phyloP scores from a whole-genome alignment of 2,888 invertebrate species.

The Agonum fuliginosum region DNA sequence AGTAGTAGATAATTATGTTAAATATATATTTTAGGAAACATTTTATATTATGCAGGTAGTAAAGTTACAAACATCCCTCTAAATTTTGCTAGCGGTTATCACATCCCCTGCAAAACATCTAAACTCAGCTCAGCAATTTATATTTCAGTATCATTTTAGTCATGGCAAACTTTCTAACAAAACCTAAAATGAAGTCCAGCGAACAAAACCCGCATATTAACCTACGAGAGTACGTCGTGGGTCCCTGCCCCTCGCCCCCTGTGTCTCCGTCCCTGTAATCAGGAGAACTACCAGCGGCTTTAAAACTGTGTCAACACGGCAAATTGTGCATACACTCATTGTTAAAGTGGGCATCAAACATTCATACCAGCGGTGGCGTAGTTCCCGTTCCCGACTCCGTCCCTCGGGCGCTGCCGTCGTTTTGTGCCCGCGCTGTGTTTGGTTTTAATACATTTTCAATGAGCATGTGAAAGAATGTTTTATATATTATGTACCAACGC shows the following conservation, averaged over 20 bases:
- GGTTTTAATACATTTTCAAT: conserved; percentile 73
- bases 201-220: conserved; percentile 46
- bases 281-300: conserved; percentile 63
- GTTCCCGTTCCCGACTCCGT: conserved; percentile 56
- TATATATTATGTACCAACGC: conserved; percentile 60
- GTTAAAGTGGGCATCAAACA: conserved; percentile 71
- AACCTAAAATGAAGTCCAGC: conserved; percentile 36
- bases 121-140: conserved; percentile 22
- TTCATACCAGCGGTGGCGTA: conserved; percentile 68
- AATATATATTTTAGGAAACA: too few relatives aligned
- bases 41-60: too few relatives aligned
- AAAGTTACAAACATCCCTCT: too few relatives aligned
- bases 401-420: conserved; percentile 54
- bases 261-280: conserved; percentile 15
- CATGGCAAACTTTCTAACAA: conserved; percentile 28
- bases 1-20: too few relatives aligned
- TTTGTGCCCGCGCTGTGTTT: conserved; percentile 66
- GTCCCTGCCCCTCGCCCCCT: neutral
- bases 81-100: too few relatives aligned
- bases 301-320: conserved; percentile 73
- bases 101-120: too few relatives aligned
- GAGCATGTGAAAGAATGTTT: conserved; percentile 70
- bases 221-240: neutral
- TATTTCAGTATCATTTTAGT: conserved; percentile 40
- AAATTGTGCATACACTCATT: conserved; percentile 73